Evolutionary conservation across 2,797 vertebrate genomes (phyloP).

Genomic region (Masticophis lateralis): DNA sequence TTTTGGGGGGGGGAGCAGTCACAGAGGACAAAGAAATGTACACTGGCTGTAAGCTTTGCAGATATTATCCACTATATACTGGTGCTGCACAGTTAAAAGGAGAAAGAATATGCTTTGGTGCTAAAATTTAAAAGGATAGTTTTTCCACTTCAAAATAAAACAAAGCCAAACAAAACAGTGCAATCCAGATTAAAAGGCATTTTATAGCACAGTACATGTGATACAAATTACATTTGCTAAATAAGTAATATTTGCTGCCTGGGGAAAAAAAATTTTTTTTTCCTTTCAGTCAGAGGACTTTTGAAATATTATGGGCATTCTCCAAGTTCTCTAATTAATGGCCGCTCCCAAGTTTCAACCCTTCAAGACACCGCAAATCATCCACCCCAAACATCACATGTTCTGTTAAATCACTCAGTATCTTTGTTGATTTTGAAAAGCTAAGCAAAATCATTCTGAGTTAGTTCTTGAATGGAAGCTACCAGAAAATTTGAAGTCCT

Average conservation of each 20-base stretch:
- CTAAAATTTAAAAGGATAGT: conserved; percentile 45
- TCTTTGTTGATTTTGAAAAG: background rate
- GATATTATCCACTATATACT: conserved; percentile 51
- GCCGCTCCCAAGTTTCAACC: background rate
- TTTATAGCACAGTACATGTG: conserved; percentile 24
- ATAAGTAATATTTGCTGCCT: background rate
- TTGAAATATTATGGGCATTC: background rate
- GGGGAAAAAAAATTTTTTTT: background rate
- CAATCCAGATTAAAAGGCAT: background rate
- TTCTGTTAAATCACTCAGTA: background rate
- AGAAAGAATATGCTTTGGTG: conserved; percentile 51
- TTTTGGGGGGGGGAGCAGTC: conserved; percentile 49
- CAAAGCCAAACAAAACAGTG: conserved; percentile 24
- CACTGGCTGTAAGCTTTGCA: conserved; percentile 46
- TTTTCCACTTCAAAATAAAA: conserved; percentile 26
- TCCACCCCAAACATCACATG: background rate
- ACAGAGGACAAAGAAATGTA: conserved; percentile 60
- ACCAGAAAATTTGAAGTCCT: background rate
- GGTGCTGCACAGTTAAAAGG: conserved; percentile 48
- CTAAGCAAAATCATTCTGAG: background rate
- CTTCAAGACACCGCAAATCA: background rate
- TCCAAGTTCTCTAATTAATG: too few species aligned
- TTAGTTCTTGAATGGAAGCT: background rate
- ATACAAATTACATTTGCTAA: background rate
- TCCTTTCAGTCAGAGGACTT: background rate